Conservation (phyloP, 1,140 invertebrate species). For the Zaprionus vittiger region DNA sequence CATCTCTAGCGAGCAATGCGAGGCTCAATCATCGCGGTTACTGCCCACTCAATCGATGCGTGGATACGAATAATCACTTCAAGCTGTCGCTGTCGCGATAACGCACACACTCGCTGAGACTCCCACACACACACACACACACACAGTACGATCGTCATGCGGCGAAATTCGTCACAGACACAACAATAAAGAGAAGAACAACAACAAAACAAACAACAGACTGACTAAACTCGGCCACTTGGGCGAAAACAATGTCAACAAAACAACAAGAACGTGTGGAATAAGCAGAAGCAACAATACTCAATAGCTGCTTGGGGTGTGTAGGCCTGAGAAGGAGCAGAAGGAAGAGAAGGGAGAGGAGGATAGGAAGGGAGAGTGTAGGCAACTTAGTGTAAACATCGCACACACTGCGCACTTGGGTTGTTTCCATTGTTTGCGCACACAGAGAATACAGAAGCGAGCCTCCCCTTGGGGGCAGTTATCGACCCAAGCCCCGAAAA, state of each 20-base stretch:
- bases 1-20: conserved; percentile 22
- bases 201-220: conserved; percentile 24
- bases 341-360: background rate
- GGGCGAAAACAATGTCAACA: conserved; percentile 55
- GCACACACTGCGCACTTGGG: conserved; percentile 50
- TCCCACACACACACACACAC: background rate
- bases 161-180: conserved; percentile 37
- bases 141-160: conserved; percentile 23
- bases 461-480: conserved; percentile 53
- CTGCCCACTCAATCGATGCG: conserved; percentile 64
- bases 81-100: conserved; percentile 32
- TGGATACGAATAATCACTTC: conserved; percentile 61
- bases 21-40: conserved; percentile 21
- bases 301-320: conserved; percentile 6
- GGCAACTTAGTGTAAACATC: background rate
- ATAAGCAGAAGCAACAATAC: conserved; percentile 16
- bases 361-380: background rate
- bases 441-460: conserved; percentile 35
- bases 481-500: conserved; percentile 36
- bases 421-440: conserved; percentile 66
- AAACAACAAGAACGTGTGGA: conserved; percentile 21
- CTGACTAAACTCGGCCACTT: conserved; percentile 64
- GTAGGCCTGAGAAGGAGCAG: background rate
- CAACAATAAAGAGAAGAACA: background rate
- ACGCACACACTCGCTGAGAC: conserved; percentile 19